Conservation (phyloP, 2,797 vertebrate genomes). For the Perodicticus potto region DNA sequence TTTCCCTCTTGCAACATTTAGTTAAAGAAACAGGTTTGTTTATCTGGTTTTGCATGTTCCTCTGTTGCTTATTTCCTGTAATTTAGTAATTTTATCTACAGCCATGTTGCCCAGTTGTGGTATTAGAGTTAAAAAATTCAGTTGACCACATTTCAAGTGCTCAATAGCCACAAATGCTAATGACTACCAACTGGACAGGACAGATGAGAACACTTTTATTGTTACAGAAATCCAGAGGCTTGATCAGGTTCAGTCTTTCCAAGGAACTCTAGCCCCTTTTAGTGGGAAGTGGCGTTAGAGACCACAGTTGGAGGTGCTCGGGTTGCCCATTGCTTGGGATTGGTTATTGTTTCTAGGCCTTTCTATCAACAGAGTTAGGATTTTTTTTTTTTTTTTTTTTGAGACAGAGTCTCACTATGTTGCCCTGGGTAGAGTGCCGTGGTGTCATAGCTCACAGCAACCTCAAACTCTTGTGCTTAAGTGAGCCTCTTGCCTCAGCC, state of each 20-base stretch:
- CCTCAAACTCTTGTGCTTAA: too few relatives aligned
- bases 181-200: neutral
- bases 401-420: too few relatives aligned
- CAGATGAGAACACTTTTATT: neutral
- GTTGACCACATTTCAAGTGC: neutral
- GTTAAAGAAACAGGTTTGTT: neutral
- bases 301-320: neutral
- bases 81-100: neutral
- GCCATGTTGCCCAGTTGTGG: neutral
- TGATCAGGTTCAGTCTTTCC: neutral
- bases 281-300: neutral
- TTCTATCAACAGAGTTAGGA: neutral
- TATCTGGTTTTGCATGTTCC: neutral
- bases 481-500: too few relatives aligned
- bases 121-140: neutral
- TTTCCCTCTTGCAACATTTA: neutral
- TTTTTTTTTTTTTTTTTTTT: neutral
- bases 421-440: too few relatives aligned
- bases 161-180: neutral
- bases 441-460: too few relatives aligned
- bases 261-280: neutral
- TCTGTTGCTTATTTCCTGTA: neutral
- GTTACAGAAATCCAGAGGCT: neutral
- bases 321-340: neutral
- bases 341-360: neutral